A percentile compares a stretch with the other conserved stretches of the same genome.
Evolutionary conservation across 1,140 invertebrate genomes (phyloP).

Genomic region (Aphaenogaster ashmeadi): DNA sequence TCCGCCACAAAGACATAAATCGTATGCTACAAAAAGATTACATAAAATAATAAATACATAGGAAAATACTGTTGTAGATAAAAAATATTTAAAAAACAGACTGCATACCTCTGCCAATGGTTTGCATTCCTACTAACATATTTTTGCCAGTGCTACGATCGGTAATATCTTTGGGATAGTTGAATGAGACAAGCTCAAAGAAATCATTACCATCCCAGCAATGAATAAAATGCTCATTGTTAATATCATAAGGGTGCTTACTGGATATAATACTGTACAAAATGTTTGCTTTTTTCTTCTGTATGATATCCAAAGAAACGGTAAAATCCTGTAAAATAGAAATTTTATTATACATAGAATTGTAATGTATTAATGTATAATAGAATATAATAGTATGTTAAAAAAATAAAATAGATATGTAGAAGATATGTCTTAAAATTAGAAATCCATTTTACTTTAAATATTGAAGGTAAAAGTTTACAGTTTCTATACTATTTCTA

Average conservation of each 20-base stretch:
- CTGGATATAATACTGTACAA: conserved; percentile 48
- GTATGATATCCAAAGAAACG: neutral
- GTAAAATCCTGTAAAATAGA: neutral
- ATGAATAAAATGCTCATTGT: conserved; percentile 57
- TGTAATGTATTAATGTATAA: neutral
- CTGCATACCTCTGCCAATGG: conserved; percentile 73
- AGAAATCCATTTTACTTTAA: neutral
- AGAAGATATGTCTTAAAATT: neutral
- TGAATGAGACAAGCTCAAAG: conserved; percentile 61
- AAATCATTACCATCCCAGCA: conserved; percentile 70
- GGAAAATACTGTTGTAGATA: neutral
- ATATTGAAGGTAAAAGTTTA: neutral
- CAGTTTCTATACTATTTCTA: neutral
- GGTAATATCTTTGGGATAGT: conserved; percentile 32
- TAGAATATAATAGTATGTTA: neutral
- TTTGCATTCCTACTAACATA: conserved; percentile 70
- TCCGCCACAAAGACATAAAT: conserved; percentile 78
- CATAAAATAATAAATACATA: neutral
- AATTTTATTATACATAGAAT: neutral
- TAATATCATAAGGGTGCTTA: neutral
- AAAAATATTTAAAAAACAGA: neutral
- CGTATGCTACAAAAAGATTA: conserved; percentile 72
- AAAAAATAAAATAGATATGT: neutral
- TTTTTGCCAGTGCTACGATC: conserved; percentile 26
- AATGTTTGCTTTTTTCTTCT: conserved; percentile 1